Base-by-base conservation (phyloP, 2,797 vertebrate species). In the Schizopygopsis malacanthus region DNA sequence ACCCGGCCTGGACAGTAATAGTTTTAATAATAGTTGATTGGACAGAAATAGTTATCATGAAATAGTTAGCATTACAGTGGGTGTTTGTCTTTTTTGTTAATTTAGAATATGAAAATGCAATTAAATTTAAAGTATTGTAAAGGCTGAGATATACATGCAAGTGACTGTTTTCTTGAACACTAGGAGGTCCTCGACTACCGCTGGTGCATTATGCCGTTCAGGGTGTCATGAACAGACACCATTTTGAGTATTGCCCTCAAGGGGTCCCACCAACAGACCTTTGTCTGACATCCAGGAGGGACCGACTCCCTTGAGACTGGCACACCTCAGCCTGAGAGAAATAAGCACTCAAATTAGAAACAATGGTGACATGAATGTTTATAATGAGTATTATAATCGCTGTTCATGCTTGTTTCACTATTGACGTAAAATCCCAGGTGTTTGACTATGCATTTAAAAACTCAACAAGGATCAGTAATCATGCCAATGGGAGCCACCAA, bases 171-270 rank as follows among this genome's bases (percentile, higher is more conserved):
- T 73, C 67, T 75, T 77, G 65, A 70, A 76, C 78, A 84, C 50
- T 25, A 25, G 52, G 79, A 79, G 81, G 78, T 71, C 86, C 83
- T 82, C 18, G n/a, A 50, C 41, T 56, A 61, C 75, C 72, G 67
- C 81, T 81, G 67, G 61, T 67, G 80, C 75, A 83, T 72, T 72
- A 82, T 54, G 83, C 59, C 83, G 86, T 83, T 69, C 80, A 43
- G 56, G 75, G 83, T 93, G 91, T 91, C 91, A 91, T 90, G 86
- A 88, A 94, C 90, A 93, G 92, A 92, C 94, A 92, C 95, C 94
- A 94, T 95, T 95, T 95, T 94, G 93, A 93, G 93, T 86, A 91
- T 91, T 90, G 87, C 91, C 93, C 90, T 90, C 88, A 89, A 93
- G 94, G 91, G 91, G 90, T 91, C 89, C 87, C 71, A 79, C 79